phyloP scores from a whole-genome alignment of 1,140 invertebrate genomes.

The Solenopsis invicta region DNA sequence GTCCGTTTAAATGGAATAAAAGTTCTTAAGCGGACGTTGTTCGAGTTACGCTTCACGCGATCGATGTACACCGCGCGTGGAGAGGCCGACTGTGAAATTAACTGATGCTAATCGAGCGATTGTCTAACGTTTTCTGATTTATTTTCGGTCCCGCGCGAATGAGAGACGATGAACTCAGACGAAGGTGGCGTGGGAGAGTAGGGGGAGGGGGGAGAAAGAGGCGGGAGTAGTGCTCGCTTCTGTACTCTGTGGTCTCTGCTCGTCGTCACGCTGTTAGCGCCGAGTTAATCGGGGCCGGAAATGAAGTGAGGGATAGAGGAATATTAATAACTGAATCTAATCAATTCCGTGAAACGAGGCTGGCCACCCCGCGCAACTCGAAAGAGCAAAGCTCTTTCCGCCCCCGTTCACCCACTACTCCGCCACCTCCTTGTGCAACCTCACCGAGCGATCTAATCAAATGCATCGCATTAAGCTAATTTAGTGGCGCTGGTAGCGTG shows the following conservation, averaged over 20 bases:
- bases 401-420: constrained; percentile 50
- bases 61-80: background rate
- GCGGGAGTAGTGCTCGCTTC: constrained; percentile 64
- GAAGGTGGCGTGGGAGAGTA: constrained; percentile 11
- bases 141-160: constrained; percentile 40
- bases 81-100: background rate
- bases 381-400: constrained; percentile 69
- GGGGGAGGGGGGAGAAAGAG: constrained; percentile 27
- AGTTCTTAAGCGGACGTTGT: background rate
- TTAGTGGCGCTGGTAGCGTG: constrained; percentile 81
- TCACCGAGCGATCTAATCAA: constrained; percentile 83
- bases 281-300: constrained; percentile 86
- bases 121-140: background rate
- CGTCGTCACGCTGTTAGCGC: constrained; percentile 85
- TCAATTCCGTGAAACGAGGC: constrained; percentile 85
- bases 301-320: constrained; percentile 86
- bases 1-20: background rate
- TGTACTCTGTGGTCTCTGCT: constrained; percentile 76
- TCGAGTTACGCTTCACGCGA: background rate
- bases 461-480: constrained; percentile 84
- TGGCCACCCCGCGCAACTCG: constrained; percentile 78
- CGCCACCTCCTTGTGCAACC: constrained; percentile 62
- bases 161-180: constrained; percentile 58
- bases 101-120: background rate
- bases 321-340: constrained; percentile 87